phyloP scores from a whole-genome alignment of 2,113 vertebrate species.

The Muscicapa adusta region DNA sequence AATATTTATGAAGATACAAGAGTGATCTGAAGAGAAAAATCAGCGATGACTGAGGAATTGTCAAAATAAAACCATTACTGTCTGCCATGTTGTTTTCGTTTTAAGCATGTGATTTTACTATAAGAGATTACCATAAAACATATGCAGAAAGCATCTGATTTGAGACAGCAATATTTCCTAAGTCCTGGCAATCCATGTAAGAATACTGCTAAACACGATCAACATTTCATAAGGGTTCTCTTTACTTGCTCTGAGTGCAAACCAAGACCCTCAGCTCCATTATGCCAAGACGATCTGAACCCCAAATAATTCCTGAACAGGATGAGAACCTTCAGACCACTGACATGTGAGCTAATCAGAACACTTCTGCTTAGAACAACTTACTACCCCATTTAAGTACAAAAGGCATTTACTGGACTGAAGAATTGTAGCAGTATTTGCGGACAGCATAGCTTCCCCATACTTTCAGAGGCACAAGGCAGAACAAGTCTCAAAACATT shows the following conservation, averaged over 20 bases:
- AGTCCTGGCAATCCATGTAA: rapidly evolving
- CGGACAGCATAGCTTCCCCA: not conserved
- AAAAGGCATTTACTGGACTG: not conserved
- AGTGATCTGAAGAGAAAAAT: not conserved
- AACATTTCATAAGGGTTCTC: not conserved
- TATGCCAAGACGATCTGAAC: not conserved
- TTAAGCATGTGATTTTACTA: not conserved
- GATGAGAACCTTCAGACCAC: not conserved
- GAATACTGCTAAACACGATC: not conserved
- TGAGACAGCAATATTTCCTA: not conserved
- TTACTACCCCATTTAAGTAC: not conserved
- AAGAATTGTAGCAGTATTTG: not conserved
- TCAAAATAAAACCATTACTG: not conserved
- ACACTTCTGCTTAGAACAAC: not conserved
- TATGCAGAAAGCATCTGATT: not conserved
- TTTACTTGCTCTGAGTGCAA: not conserved
- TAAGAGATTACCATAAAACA: not conserved
- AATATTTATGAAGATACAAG: not conserved
- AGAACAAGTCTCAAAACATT: not conserved
- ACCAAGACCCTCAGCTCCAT: not conserved
- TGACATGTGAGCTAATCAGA: not conserved
- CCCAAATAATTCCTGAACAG: not conserved
- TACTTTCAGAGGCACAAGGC: not conserved
- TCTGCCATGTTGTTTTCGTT: not conserved
- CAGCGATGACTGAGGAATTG: rapidly evolving